phyloP scores from a whole-genome alignment of 2,113 vertebrate genomes.

The Sinocyclocheilus rhinocerous region DNA sequence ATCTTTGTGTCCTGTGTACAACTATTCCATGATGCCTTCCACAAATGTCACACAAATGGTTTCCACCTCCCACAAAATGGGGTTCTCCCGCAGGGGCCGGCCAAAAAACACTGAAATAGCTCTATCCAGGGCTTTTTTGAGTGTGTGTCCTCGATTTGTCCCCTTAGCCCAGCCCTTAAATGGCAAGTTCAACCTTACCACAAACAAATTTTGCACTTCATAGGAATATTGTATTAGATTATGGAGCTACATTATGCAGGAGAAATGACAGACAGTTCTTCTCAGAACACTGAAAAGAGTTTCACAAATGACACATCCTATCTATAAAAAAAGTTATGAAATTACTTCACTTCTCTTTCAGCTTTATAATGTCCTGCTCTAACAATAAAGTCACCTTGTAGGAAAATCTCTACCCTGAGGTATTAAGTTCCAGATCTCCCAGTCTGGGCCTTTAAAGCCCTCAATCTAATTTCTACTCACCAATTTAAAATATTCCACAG shows the following conservation, averaged over 20 bases:
- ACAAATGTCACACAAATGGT: conserved; percentile 23
- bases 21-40: not conserved
- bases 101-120: conserved; percentile 20
- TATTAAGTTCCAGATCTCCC: conserved; percentile 21
- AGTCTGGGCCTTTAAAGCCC: conserved; percentile 42
- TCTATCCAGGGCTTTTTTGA: conserved; percentile 10
- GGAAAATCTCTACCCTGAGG: conserved; percentile 31
- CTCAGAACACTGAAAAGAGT: not conserved
- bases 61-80: conserved; percentile 14
- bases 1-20: not conserved
- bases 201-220: not conserved
- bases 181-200: not conserved
- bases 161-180: not conserved
- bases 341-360: conserved; percentile 8
- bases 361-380: conserved; percentile 29
- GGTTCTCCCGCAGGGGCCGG: not conserved
- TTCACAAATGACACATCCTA: not conserved
- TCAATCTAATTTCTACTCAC: conserved; percentile 48
- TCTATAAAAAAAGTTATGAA: not conserved
- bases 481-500: conserved; percentile 45
- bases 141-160: conserved; percentile 5
- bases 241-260: not conserved
- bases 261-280: not conserved
- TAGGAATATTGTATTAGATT: not conserved
- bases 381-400: conserved; percentile 34